Percentiles rank a stretch among this genome's conserved stretches.
These are phyloP conservation scores for Drosophila eohydei DNA, from an alignment of 2,888 invertebrate genomes.

Conservation along the genomic window DNA sequence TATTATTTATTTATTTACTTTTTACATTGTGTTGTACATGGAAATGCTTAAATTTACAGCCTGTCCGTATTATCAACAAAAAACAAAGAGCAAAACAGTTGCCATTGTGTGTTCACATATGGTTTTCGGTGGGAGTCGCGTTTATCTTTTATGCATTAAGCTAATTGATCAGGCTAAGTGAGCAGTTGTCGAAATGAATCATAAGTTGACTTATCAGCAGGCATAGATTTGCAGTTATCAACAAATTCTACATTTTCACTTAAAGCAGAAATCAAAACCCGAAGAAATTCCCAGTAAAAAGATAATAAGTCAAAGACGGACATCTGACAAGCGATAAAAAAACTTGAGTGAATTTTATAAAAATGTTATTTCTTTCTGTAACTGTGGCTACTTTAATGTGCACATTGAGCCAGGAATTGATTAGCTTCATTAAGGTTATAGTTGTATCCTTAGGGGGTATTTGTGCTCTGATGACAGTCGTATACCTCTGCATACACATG, in stretches of 20 bases:
- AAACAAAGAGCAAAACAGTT: conserved; percentile 11
- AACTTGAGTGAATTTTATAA: neutral
- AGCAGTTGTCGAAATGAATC: neutral
- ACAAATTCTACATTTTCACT: conserved; percentile 12
- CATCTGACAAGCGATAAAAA: neutral
- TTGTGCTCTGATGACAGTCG: too few relatives aligned
- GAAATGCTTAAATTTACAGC: conserved; percentile 2
- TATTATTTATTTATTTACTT: neutral
- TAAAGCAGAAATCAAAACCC: neutral
- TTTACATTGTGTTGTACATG: neutral
- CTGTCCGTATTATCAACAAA: conserved; percentile 22
- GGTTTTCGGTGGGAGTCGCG: conserved; percentile 7
- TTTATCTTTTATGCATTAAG: conserved; percentile 18
- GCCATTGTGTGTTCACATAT: conserved; percentile 16
- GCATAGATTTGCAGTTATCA: conserved; percentile 18
- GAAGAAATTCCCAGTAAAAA: neutral
- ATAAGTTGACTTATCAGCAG: conserved; percentile 17
- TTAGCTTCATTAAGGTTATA: too few relatives aligned
- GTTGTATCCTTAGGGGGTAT: too few relatives aligned
- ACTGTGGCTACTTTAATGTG: too few relatives aligned
- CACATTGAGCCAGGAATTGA: too few relatives aligned
- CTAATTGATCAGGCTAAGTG: conserved; percentile 15
- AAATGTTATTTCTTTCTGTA: neutral
- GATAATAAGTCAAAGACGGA: neutral
- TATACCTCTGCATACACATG: too few relatives aligned